Evolutionary conservation across 2,113 vertebrate genomes (phyloP).

Genomic region (Protobothrops mucrosquamatus): DNA sequence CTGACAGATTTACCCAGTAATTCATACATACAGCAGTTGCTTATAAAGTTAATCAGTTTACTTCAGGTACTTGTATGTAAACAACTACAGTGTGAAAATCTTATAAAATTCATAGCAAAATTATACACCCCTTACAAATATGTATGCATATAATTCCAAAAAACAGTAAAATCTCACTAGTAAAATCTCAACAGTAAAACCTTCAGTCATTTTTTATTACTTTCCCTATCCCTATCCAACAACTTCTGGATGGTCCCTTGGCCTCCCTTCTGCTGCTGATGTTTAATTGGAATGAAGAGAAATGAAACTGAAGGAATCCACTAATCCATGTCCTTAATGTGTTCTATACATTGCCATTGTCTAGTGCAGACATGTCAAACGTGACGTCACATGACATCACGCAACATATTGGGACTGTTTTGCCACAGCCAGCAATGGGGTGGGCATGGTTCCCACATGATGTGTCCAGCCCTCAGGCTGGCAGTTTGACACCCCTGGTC

Average conservation of each 20-base stretch:
- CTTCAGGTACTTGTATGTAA: not conserved
- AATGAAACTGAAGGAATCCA: not conserved
- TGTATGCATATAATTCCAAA: not conserved
- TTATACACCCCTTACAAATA: not conserved
- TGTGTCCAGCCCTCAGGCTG: rapidly evolving
- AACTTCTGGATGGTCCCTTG: not conserved
- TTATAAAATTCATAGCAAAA: not conserved
- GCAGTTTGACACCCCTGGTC: not conserved
- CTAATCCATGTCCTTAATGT: not conserved
- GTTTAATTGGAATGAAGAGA: not conserved
- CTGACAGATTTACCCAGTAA: not conserved
- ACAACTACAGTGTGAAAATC: not conserved
- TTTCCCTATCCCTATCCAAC: not conserved
- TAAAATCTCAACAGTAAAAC: too few species aligned
- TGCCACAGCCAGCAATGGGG: too few species aligned
- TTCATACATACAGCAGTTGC: not conserved
- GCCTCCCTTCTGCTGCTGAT: not conserved
- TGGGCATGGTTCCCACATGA: too few species aligned
- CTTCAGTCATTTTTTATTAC: not conserved
- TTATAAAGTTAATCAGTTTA: not conserved
- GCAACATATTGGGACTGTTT: too few species aligned
- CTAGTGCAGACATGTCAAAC: too few species aligned
- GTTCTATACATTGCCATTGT: not conserved
- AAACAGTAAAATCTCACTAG: not conserved
- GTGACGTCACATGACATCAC: too few species aligned